Base-by-base conservation (phyloP, 2,113 vertebrate genomes). In the Melospiza georgiana region DNA sequence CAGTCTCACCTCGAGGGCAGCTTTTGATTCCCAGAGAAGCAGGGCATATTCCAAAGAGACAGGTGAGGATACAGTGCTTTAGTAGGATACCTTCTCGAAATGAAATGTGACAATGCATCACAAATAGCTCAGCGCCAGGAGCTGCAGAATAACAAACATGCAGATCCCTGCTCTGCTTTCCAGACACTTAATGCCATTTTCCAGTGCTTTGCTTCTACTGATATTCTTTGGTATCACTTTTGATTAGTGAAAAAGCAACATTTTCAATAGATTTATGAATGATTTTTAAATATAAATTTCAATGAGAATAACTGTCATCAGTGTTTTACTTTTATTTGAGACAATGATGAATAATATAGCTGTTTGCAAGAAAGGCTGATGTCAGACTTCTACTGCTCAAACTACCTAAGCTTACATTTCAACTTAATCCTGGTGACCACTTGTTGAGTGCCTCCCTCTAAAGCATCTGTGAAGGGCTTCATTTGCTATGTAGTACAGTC, bases 91-190 rank as follows among this genome's bases (percentile, higher is more conserved):
- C 22, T 67, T 75, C 61, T 76, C 0, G 0, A 79, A 94, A 49
- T 2, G 7, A 72, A 63, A 54, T 0, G 3, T 44, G 51, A 19
- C 2, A 8, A 7, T 16, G 10, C 15, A 30, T n/a, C 35, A 72
- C 12, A 48, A 61, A 57, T 1, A 87, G n/a, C 22, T 37, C 5
- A 5, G 74, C 27, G 65, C 20, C 22, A 49, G 66, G 55, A 62
- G 59, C 31, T 69, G 37, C 61, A 76, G 39, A 69, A 66, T 11
- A 46, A 76, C 6, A 2, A 46, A 72, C 6, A 2, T 27, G 31
- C 28, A 79, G 33, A 11, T 71, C 24, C n/a, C 24, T 81, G 12
- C 46, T 78, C 69, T 66, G 5, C 41, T 69, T 84, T 69, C 25
- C 37, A 76, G 39, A 23, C 5, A 90, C 15, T 37, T 51, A 41